Percentiles rank a stretch among this genome's conserved stretches.
Evolutionary conservation across 2,888 invertebrate species (phyloP).

Genomic region (Phyllotreta cruciferae): DNA sequence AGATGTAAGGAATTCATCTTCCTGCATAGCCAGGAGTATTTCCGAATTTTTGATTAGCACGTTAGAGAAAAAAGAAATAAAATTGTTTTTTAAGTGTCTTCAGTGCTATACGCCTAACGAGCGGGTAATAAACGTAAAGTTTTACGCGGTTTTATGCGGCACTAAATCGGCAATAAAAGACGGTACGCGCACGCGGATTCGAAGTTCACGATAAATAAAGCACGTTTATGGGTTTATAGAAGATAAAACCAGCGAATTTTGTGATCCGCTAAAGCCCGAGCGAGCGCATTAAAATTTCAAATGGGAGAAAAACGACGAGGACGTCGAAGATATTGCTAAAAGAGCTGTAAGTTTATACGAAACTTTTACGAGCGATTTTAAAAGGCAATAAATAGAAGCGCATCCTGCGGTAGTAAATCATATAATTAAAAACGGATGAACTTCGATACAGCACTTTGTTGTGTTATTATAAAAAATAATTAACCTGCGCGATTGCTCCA

Average conservation of each 20-base stretch:
- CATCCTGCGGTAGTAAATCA: slow-evolving; percentile 10
- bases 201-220: slow-evolving; percentile 13
- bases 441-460: too few relatives aligned
- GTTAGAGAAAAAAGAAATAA: too few relatives aligned
- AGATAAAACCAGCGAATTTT: slow-evolving; percentile 22
- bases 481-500: not conserved
- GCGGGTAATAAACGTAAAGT: too few relatives aligned
- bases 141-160: too few relatives aligned
- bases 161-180: too few relatives aligned
- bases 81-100: too few relatives aligned
- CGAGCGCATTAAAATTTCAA: not conserved
- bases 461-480: not conserved
- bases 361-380: slow-evolving; percentile 20
- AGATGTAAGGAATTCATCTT: too few relatives aligned
- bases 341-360: slow-evolving; percentile 10
- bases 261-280: slow-evolving; percentile 8
- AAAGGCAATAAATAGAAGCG: slow-evolving; percentile 7
- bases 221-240: slow-evolving; percentile 18
- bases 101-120: too few relatives aligned
- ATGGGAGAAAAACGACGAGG: not conserved
- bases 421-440: not conserved
- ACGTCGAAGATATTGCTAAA: slow-evolving; percentile 13
- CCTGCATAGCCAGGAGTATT: too few relatives aligned
- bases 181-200: too few relatives aligned
- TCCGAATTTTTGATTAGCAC: too few relatives aligned